A percentile compares a stretch with the other conserved stretches of the same genome.
Conservation (phyloP, 2,113 vertebrate genomes). For the Piaya cayana region DNA sequence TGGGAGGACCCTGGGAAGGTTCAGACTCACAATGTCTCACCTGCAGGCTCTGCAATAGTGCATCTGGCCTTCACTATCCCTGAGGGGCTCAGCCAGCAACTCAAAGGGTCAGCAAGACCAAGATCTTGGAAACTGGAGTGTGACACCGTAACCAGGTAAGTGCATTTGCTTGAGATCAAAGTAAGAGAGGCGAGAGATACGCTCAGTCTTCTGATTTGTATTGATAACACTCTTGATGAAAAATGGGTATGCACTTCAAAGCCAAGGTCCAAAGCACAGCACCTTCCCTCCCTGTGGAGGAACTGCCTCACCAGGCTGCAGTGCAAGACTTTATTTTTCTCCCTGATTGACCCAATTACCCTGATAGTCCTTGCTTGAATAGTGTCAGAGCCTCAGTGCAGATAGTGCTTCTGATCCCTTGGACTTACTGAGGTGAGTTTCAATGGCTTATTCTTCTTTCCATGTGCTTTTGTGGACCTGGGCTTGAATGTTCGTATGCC, state of each 20-base stretch:
- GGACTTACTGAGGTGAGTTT: background rate
- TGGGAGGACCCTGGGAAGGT: background rate
- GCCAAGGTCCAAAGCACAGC: background rate
- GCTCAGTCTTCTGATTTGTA: background rate
- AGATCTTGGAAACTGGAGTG: background rate
- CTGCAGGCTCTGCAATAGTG: background rate
- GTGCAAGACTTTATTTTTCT: background rate
- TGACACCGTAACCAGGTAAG: background rate
- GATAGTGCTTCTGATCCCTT: background rate
- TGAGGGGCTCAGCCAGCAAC: background rate
- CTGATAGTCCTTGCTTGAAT: background rate
- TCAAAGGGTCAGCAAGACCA: background rate
- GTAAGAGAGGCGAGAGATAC: background rate
- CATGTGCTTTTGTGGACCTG: background rate
- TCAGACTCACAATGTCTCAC: background rate
- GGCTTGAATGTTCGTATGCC: background rate
- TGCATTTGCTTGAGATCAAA: background rate
- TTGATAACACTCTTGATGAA: background rate
- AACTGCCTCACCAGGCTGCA: background rate
- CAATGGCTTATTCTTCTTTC: background rate
- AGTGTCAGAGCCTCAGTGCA: background rate
- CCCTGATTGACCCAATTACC: background rate
- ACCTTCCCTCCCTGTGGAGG: background rate
- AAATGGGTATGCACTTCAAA: background rate
- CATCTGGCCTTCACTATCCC: background rate